Percentiles rank a stretch among this genome's conserved stretches.
phyloP scores from a whole-genome alignment of 2,888 invertebrate species.

The Diloba caeruleocephala region DNA sequence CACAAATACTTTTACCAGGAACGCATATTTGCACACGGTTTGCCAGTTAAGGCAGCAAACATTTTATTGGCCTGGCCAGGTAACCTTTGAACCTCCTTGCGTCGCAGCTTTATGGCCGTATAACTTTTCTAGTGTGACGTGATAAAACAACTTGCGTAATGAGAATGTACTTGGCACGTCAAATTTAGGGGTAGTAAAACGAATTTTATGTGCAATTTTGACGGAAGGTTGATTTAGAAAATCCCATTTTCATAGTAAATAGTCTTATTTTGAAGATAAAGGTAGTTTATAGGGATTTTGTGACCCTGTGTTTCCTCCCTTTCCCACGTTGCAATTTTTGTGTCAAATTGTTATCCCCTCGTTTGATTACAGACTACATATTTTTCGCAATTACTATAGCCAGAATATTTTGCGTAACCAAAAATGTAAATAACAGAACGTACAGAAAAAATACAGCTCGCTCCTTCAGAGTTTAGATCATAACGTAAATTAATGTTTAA shows the following conservation, averaged over 20 bases:
- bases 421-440: too few relatives aligned
- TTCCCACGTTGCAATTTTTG: too few relatives aligned
- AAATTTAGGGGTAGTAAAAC: conserved; percentile 49
- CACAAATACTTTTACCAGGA: conserved; percentile 42
- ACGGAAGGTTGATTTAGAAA: conserved; percentile 47
- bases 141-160: conserved; percentile 53
- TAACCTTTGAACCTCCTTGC: conserved; percentile 29
- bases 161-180: conserved; percentile 50
- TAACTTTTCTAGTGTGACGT: conserved; percentile 54
- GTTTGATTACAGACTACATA: too few relatives aligned
- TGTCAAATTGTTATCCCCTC: too few relatives aligned
- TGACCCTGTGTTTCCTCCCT: conserved; percentile 10
- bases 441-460: conserved; percentile 9
- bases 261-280: conserved; percentile 22
- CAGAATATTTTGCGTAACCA: too few relatives aligned
- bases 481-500: conserved; percentile 46
- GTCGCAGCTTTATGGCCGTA: conserved; percentile 45
- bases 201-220: conserved; percentile 48
- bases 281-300: conserved; percentile 21
- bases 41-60: conserved; percentile 26
- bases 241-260: conserved; percentile 35
- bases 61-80: conserved; percentile 37
- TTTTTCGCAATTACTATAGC: too few relatives aligned
- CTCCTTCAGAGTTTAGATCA: conserved; percentile 34
- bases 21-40: conserved; percentile 37